Base-by-base conservation (phyloP, 35 echinoderm and acorn worm species). In the Strongylocentrotus purpuratus region DNA sequence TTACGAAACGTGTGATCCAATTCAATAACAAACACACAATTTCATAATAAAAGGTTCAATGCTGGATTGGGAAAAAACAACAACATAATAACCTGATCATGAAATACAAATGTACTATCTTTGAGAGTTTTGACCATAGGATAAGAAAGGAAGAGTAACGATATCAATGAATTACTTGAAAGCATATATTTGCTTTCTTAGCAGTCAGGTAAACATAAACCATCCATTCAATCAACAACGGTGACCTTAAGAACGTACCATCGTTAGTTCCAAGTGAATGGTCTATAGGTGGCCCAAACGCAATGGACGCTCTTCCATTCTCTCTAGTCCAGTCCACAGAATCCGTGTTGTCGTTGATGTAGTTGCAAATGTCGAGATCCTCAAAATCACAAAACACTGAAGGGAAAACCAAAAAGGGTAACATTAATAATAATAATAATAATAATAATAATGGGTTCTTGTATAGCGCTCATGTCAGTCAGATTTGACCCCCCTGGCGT, bases 331-430 rank as follows among this genome's bases (percentile, higher is more conserved):
- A 92, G 91, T 92, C 91, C 8, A 92, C 8, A 4, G 91, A 33
- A 48, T 92, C 91, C 3, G 47, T 92, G 91, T 92, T 55, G 47
- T 92, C 91, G 31, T 92, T 92, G 46, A 92, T 41, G 33, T 92
- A 92, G 47, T 92, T 92, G 46, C 91, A 92, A 46, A 92, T 92
- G 17, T 17, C 18, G n/a, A 45, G 2, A 12, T 92, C 91, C 25
- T 92, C 91, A 55, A 92, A 92, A 41, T 92, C 91, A 92, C 91
- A 92, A 46, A 48, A 92, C 91, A 92, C 91, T 92, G n/a, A 12
- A 22, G 1, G 87, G 28, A 35, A 28, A 28, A 59, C 17, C 17
- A 13, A 7, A 59, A 11, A 59, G 52, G 17, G 17, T 59, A 17
- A 59, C 52, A 11, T 41, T 41, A 41, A 41, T 41, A 41, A n/a